These are phyloP conservation scores for Acronicta alni DNA, from an alignment of 2,888 invertebrate species.

Conservation along the genomic window DNA sequence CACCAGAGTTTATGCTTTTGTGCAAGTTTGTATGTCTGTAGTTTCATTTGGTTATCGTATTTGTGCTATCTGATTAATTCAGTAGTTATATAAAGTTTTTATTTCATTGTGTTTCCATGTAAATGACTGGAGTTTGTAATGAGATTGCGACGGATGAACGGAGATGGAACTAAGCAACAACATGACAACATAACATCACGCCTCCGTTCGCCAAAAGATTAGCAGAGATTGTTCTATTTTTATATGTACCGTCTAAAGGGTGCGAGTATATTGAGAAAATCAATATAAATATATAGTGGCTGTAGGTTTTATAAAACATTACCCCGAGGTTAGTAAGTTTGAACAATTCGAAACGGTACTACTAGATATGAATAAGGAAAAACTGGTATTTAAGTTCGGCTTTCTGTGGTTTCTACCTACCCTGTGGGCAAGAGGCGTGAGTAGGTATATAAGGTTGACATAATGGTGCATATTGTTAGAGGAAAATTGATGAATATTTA, in stretches of 20 bases:
- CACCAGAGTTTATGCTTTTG: slow-evolving; percentile 42
- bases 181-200: no score
- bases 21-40: slow-evolving; percentile 51
- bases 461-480: slow-evolving; percentile 11
- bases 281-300: no score
- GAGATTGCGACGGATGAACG: slow-evolving; percentile 17
- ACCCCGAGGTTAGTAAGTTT: no score
- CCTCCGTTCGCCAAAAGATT: no score
- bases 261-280: no score
- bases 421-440: neutral
- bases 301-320: no score
- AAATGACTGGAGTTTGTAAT: slow-evolving; percentile 26
- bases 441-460: neutral
- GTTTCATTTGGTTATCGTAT: slow-evolving; percentile 55
- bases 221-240: no score
- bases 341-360: no score
- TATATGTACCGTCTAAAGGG: no score
- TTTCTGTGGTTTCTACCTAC: no score
- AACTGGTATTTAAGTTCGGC: no score
- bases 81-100: slow-evolving; percentile 44
- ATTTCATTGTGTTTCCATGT: slow-evolving; percentile 30
- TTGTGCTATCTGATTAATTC: slow-evolving; percentile 56
- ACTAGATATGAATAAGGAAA: no score
- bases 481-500: slow-evolving; percentile 23
- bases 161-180: slow-evolving; percentile 5